These are phyloP conservation scores for Anhinga rufa DNA, from an alignment of 2,113 vertebrate genomes.

Conservation along the genomic window DNA sequence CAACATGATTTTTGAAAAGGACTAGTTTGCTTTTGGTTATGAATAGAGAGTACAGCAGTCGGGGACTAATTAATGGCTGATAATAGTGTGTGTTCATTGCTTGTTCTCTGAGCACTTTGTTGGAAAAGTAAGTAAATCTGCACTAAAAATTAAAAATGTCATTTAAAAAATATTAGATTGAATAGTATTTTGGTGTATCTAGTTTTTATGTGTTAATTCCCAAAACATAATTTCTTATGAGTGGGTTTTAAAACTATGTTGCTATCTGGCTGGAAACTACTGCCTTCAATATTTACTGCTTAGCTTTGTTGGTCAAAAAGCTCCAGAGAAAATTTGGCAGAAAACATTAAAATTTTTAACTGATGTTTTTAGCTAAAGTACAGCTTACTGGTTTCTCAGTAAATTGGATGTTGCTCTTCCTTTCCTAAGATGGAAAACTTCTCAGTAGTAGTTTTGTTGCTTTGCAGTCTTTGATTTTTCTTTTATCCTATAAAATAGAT, in stretches of 20 bases:
- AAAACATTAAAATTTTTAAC: background rate
- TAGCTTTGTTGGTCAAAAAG: background rate
- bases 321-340: background rate
- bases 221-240: background rate
- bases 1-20: background rate
- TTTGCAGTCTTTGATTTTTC: background rate
- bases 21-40: background rate
- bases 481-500: background rate
- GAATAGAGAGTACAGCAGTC: background rate
- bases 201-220: background rate
- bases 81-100: background rate
- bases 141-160: background rate
- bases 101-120: background rate
- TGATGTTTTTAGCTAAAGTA: background rate
- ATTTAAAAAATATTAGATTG: background rate
- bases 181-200: background rate
- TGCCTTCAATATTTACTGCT: background rate
- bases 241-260: background rate
- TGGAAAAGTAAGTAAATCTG: background rate
- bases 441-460: background rate
- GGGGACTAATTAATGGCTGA: background rate
- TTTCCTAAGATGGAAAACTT: background rate
- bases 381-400: background rate
- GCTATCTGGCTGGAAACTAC: background rate
- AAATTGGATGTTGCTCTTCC: background rate